Percentiles rank a stretch among this genome's conserved stretches.
These are phyloP conservation scores for Aphidius colemani DNA, from an alignment of 2,888 invertebrate genomes.

Conservation along the genomic window DNA sequence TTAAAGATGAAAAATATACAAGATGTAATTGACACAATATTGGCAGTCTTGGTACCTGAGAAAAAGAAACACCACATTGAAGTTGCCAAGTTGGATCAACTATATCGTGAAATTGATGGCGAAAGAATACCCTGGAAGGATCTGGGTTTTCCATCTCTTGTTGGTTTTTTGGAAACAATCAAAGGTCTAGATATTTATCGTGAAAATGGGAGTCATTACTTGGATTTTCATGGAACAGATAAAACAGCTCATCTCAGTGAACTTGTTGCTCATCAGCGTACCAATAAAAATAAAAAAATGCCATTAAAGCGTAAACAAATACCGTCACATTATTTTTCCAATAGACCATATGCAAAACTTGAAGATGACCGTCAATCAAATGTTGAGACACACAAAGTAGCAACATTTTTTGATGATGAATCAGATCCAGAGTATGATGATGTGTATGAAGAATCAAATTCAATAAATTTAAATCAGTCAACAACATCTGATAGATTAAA, in stretches of 20 bases:
- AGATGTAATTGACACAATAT: constrained; percentile 35
- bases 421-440: constrained; percentile 6
- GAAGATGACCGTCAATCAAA: not conserved
- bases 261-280: constrained; percentile 43
- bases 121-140: constrained; percentile 41
- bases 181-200: constrained; percentile 26
- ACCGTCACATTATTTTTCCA: not conserved
- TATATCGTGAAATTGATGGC: constrained; percentile 39
- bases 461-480: too few relatives aligned
- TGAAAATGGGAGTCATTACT: constrained; percentile 15
- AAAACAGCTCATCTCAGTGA: constrained; percentile 43
- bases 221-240: constrained; percentile 38
- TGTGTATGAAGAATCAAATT: not conserved
- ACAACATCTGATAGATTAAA: too few relatives aligned
- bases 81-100: constrained; percentile 28
- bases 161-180: constrained; percentile 39
- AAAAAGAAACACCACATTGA: constrained; percentile 28
- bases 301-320: not conserved
- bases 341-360: too few relatives aligned
- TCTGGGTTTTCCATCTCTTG: constrained; percentile 35
- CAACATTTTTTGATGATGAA: not conserved
- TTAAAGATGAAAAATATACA: constrained; percentile 1
- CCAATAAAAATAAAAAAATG: not conserved
- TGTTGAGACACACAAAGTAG: not conserved
- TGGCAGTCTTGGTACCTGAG: constrained; percentile 38